Evolutionary conservation across 2,113 vertebrate genomes (phyloP), one percentile per base, ranked within the genome.

Genomic region (Corythoichthys haematopterus): DNA sequence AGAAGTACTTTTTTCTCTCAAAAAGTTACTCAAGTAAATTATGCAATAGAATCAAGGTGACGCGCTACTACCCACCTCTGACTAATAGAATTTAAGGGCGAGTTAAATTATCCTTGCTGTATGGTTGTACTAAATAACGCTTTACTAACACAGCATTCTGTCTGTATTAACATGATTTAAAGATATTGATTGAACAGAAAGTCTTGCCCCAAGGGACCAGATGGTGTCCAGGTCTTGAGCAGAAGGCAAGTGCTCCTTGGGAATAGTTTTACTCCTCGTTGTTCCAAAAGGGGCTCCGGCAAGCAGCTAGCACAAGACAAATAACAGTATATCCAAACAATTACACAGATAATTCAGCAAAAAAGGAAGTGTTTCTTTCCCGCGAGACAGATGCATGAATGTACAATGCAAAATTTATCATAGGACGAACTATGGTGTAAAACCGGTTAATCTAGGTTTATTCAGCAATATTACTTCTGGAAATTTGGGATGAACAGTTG

Each of bases 181-280:
- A 80, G 35, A 13, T 74, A 78, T 80, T 66, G 63, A 80, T 3
- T 51, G 79, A 45, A 10, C 52, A 69, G 4, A 61, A 16, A 74
- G 45, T 8, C 94, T 95, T 91, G 88, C 97, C 94, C 97, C 97
- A 0, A 99, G 93, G 64, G 97, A 99, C 97, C 97, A 99, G 88
- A 99, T 94, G 85, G 97, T 99, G 90, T 98, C 95, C 90, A 99
- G 86, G 80, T 98, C 97, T 15, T 98, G 96, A 40, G 97, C 97
- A 0, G 96, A 95, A 0, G 82, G 20, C 1, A 93, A 12, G 0
- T 92, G 93, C 64, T 96, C 93, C 61, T 83, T 88, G 48, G 97
- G 97, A 66, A 99, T 97, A 56, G 90, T 95, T 90, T 99, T 99
- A 88, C 95, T 96, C 82, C 91, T 82, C 0, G 94, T 96, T 45